Conservation (phyloP, 53 echinoderm and acorn worm species). For the Apostichopus leukothele region DNA sequence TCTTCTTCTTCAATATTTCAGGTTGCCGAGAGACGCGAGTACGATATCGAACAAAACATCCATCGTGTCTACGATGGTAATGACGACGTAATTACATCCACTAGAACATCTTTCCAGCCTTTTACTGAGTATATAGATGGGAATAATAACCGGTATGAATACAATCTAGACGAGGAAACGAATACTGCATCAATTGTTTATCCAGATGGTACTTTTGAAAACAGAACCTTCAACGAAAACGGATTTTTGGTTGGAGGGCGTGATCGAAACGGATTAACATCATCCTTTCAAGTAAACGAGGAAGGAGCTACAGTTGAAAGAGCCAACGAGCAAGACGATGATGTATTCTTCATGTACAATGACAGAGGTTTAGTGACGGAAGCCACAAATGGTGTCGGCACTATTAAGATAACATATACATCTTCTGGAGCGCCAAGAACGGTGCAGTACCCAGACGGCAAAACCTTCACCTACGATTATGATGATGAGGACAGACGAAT, state of each 20-base stretch:
- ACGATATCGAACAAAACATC: constrained; percentile 1
- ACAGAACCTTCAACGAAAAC: constrained; percentile 48
- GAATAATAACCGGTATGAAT: constrained; percentile 43
- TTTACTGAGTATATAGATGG: constrained; percentile 47
- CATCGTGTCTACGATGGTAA: constrained; percentile 19
- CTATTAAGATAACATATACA: constrained; percentile 50
- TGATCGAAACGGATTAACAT: constrained; percentile 24
- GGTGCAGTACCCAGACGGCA: constrained; percentile 54
- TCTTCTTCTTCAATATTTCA: background rate
- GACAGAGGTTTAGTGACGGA: constrained; percentile 54
- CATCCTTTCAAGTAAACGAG: constrained; percentile 42
- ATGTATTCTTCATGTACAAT: constrained; percentile 48
- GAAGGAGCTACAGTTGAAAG: constrained; percentile 40
- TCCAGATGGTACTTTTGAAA: constrained; percentile 52
- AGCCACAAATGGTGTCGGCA: constrained; percentile 57
- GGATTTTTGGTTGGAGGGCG: constrained; percentile 19
- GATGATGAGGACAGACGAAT: constrained; percentile 36
- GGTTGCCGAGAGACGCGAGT: background rate
- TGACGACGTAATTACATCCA: background rate
- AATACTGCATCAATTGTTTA: constrained; percentile 3
- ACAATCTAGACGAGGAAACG: constrained; percentile 12
- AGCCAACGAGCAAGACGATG: constrained; percentile 13
- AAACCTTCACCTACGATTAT: constrained; percentile 50
- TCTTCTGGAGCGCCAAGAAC: constrained; percentile 32
- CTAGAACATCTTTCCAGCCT: background rate